A percentile compares a stretch with the other conserved stretches of the same genome.
These are phyloP conservation scores for Cephalopterus ornatus DNA, from an alignment of 2,113 vertebrate species.

Conservation along the genomic window DNA sequence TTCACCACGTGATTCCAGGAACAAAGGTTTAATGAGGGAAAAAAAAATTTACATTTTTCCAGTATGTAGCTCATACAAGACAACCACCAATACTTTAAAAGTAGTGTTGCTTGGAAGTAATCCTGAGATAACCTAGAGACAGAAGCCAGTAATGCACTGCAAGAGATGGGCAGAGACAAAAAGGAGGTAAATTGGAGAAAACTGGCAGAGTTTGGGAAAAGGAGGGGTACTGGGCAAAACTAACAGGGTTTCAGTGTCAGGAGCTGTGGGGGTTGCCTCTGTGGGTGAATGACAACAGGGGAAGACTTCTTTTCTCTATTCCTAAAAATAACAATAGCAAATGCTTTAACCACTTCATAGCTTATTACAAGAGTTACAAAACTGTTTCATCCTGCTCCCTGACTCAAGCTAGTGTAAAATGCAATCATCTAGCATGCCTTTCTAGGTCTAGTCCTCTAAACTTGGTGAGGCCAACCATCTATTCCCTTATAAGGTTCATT, in stretches of 20 bases:
- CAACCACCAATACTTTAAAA: not conserved
- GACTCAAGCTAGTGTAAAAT: not conserved
- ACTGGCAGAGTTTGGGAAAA: not conserved
- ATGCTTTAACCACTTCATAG: not conserved
- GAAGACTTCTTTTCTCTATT: not conserved
- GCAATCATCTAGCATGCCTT: not conserved
- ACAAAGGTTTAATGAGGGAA: not conserved
- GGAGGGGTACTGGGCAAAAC: not conserved
- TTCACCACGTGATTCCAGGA: not conserved
- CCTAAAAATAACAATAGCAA: not conserved
- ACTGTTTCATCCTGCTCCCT: not conserved
- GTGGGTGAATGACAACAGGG: not conserved
- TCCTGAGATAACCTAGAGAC: not conserved
- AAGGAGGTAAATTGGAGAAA: not conserved
- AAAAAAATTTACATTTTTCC: not conserved
- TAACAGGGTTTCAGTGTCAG: not conserved
- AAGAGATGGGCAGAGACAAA: not conserved
- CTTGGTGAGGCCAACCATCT: not conserved
- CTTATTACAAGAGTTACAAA: not conserved
- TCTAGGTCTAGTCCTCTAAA: constrained; percentile 23
- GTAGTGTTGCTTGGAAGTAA: not conserved
- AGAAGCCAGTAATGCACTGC: not conserved
- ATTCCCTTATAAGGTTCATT: constrained; percentile 51
- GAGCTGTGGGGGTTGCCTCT: not conserved
- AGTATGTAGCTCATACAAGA: not conserved